A percentile compares a stretch with the other conserved stretches of the same genome.
Conservation (phyloP, 1,140 invertebrate species). For the Rhagoletis zephyria region DNA sequence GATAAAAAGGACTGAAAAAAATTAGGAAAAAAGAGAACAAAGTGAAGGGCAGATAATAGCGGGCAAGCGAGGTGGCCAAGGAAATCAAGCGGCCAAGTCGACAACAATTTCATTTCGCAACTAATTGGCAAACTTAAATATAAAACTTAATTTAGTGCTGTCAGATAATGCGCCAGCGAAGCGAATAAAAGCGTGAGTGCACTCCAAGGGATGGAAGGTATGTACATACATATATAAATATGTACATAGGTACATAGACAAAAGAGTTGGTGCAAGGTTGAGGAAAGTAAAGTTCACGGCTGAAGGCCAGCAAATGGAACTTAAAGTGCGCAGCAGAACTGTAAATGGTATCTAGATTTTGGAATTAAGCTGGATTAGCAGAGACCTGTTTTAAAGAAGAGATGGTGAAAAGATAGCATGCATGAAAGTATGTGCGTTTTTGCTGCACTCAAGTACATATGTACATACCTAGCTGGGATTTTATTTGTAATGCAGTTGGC, state of each 20-base stretch:
- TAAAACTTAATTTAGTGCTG: constrained; percentile 69
- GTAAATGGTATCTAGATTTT: not conserved
- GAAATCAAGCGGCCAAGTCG: constrained; percentile 43
- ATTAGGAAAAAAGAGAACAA: not conserved
- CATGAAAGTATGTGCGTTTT: not conserved
- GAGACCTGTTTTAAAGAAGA: not conserved
- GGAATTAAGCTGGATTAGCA: constrained; percentile 15
- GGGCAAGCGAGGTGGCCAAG: not conserved
- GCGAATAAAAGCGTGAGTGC: not conserved
- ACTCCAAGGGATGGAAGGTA: no score
- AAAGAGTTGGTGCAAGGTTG: not conserved
- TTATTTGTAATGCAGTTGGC: no score
- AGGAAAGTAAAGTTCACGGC: not conserved
- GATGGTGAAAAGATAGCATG: not conserved
- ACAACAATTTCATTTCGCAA: constrained; percentile 64
- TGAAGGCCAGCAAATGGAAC: not conserved
- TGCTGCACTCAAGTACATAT: no score
- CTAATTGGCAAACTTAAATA: constrained; percentile 73
- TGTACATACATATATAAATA: no score
- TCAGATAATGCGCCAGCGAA: constrained; percentile 39
- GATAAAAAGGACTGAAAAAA: not conserved
- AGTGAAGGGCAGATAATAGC: not conserved
- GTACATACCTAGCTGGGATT: no score
- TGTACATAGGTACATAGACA: no score
- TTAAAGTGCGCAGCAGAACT: constrained; percentile 28